A percentile compares a stretch with the other conserved stretches of the same genome.
Evolutionary conservation across 2,113 vertebrate species (phyloP).

Genomic region (Cavia aperea): DNA sequence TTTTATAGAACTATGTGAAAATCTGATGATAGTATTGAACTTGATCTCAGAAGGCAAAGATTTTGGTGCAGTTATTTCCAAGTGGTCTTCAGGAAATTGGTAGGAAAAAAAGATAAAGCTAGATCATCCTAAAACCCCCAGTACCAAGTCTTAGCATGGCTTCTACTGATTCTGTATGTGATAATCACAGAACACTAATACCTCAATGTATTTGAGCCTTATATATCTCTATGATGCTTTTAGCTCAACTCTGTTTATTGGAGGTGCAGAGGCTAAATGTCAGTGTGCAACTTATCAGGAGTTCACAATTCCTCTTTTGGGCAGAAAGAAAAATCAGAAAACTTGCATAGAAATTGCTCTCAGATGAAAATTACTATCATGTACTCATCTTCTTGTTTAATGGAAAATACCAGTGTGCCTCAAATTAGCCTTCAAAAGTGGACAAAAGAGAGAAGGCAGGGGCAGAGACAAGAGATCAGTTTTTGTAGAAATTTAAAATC

Average conservation of each 20-base stretch:
- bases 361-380: background rate
- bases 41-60: background rate
- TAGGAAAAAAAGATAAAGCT: background rate
- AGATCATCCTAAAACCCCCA: background rate
- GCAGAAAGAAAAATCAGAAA: background rate
- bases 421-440: background rate
- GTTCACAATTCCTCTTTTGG: background rate
- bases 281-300: background rate
- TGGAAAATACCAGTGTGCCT: background rate
- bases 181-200: background rate
- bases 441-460: accelerated
- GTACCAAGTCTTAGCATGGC: background rate
- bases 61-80: background rate
- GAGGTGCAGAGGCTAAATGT: background rate
- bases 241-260: background rate
- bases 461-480: background rate
- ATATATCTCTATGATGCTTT: background rate
- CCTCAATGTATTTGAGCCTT: background rate
- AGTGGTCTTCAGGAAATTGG: background rate
- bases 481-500: background rate
- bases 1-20: background rate
- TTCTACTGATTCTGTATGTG: background rate
- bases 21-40: background rate
- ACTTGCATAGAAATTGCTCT: background rate
- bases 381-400: background rate